Percentiles rank a stretch among this genome's conserved stretches.
Conservation (phyloP, 2,797 vertebrate species). For the Neosilurus hyrtlii region DNA sequence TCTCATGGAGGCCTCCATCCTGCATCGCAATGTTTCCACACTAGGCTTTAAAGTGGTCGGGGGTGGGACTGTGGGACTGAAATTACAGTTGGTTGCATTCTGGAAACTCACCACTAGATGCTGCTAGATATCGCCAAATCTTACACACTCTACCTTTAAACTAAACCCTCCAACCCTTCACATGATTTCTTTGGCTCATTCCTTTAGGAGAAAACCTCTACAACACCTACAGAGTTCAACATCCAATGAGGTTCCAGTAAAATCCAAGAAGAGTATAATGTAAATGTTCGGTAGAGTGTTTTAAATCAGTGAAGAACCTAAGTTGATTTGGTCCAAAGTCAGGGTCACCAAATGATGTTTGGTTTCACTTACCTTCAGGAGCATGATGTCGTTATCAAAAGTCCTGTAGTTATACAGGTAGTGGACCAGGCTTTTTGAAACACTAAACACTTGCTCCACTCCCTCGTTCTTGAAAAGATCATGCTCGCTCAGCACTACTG, state of each 20-base stretch:
- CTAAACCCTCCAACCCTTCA: background rate
- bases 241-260: background rate
- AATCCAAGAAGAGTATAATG: background rate
- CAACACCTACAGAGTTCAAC: background rate
- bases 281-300: background rate
- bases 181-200: background rate
- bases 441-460: conserved; percentile 66
- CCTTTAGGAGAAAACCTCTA: background rate
- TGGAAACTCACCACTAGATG: too few relatives aligned
- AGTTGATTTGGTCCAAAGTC: background rate
- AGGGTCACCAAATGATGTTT: background rate
- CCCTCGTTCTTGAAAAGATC: conserved; percentile 56
- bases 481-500: conserved; percentile 70
- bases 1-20: too few relatives aligned
- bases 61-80: too few relatives aligned
- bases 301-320: background rate
- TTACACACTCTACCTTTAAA: too few relatives aligned
- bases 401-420: conserved; percentile 61
- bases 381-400: conserved; percentile 77
- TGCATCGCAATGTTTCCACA: too few relatives aligned
- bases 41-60: too few relatives aligned
- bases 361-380: conserved; percentile 70
- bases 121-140: too few relatives aligned
- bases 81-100: too few relatives aligned
- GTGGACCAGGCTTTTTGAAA: conserved; percentile 58